These are phyloP conservation scores for Takifugu ocellatus DNA, from an alignment of 2,797 vertebrate species.

Conservation along the genomic window DNA sequence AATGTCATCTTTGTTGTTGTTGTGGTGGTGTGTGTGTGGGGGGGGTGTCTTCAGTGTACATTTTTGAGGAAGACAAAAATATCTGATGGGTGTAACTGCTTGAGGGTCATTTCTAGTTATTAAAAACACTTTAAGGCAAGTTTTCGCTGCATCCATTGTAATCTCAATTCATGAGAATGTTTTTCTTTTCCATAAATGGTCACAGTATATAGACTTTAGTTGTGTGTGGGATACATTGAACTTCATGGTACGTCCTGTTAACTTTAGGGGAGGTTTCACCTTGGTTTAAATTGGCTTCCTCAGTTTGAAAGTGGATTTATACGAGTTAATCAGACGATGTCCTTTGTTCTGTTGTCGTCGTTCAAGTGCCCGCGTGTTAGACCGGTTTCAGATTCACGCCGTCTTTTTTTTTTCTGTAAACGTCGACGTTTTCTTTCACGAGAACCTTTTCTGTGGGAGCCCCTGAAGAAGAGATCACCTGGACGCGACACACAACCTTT, in stretches of 20 bases:
- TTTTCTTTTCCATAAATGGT: constrained; percentile 47
- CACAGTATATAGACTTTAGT: constrained; percentile 69
- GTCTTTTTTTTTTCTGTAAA: constrained; percentile 49
- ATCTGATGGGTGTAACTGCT: constrained; percentile 80
- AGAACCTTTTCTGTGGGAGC: constrained; percentile 61
- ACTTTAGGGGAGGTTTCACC: constrained; percentile 93
- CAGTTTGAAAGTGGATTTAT: constrained; percentile 87
- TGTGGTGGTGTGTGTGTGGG: constrained; percentile 77
- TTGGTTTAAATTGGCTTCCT: constrained; percentile 94
- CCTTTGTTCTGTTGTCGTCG: constrained; percentile 33
- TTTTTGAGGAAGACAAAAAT: constrained; percentile 87
- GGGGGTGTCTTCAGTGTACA: constrained; percentile 84
- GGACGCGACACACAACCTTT: constrained; percentile 48
- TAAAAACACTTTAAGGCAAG: constrained; percentile 60
- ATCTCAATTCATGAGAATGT: constrained; percentile 63
- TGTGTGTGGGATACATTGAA: constrained; percentile 73
- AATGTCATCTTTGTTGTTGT: constrained; percentile 94
- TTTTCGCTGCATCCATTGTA: constrained; percentile 78
- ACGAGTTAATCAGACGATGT: constrained; percentile 67
- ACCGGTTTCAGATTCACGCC: constrained; percentile 51
- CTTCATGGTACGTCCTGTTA: constrained; percentile 94
- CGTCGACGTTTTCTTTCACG: constrained; percentile 28
- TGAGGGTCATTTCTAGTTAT: constrained; percentile 74
- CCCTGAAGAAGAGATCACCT: constrained; percentile 73
- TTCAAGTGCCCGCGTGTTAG: constrained; percentile 74